Base-by-base conservation (phyloP, 2,888 invertebrate genomes). In the Pheosia gnoma region DNA sequence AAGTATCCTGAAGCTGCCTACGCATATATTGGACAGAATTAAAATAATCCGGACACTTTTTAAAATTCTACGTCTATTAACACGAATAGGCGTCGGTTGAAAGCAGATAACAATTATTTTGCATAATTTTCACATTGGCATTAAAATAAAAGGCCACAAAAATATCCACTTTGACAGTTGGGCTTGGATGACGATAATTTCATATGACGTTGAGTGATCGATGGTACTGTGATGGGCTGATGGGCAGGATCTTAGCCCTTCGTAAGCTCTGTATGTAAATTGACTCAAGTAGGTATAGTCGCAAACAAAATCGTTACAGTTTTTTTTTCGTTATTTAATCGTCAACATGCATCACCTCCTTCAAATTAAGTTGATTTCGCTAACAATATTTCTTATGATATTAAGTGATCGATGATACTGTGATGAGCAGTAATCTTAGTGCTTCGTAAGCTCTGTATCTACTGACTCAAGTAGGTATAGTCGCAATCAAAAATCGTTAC, bases 121-220 rank as follows among this genome's bases (percentile, higher is more conserved):
- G 67, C 74, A 74, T 73, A 75, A 74, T 74, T 76, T 69, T 61
- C 61, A 62, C 74, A 63, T 74, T 69, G 56, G 49, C 61, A 58
- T 76, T 74, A 60, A 74, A 74, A 74, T 65, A 74, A 71, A 74
- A 61, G 62, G 59, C 7, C 10, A 58, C 74, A 73, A 74, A 65
- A 65, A 57, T 59, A 59, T 66, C 67, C 54, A 59, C 67, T 74
- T 55, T 57, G 69, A 71, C 63, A 60, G 59, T 53, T 66, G 67
- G 56, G 57, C 38, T 13, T 9, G 37, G 43, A 59, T 67, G 66
- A 41, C 41, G 7, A 56, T 13, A 13, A n/a, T 56, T 41, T n/a
- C 55, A 4, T 10, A 53, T 25, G 56, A 56, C 56, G 25, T 41
- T n/a, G 54, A 56, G n/a, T 56, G 56, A 56, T 56, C 25, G 56